phyloP scores from a whole-genome alignment of 2,113 vertebrate species.

The Saimiri boliviensis region DNA sequence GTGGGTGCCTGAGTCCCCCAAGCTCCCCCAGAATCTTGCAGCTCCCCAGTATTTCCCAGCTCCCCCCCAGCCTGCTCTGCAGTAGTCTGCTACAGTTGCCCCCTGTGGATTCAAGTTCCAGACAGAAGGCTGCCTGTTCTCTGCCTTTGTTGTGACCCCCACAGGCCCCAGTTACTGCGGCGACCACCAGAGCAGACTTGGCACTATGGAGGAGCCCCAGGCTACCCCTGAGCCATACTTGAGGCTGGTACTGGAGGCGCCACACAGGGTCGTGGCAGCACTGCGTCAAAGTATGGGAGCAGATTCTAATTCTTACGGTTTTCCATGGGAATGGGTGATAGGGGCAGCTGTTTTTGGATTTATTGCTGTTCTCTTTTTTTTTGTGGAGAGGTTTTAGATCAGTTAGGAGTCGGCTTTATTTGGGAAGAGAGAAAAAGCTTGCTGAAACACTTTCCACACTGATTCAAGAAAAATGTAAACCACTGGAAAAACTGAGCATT shows the following conservation, averaged over 20 bases:
- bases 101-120: background rate
- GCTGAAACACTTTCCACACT: slow-evolving; percentile 87
- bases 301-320: too few relatives aligned
- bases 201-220: slow-evolving; percentile 13
- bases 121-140: background rate
- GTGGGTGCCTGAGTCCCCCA: background rate
- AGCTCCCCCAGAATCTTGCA: too few relatives aligned
- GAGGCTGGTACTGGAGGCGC: slow-evolving; percentile 15
- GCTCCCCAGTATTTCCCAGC: too few relatives aligned
- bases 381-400: slow-evolving; percentile 77
- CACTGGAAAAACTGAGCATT: slow-evolving; percentile 91
- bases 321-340: too few relatives aligned
- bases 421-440: slow-evolving; percentile 90
- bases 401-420: slow-evolving; percentile 94
- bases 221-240: background rate
- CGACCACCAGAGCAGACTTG: background rate
- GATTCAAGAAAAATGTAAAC: slow-evolving; percentile 93
- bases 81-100: slow-evolving; percentile 42
- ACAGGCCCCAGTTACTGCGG: background rate
- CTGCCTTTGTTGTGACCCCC: background rate
- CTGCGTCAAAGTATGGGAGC: too few relatives aligned
- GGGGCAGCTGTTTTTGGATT: background rate
- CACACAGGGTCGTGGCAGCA: slow-evolving; percentile 50
- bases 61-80: background rate
- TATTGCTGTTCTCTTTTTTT: background rate